Base-by-base conservation (phyloP, 2,797 vertebrate genomes). In the Karalla daura region DNA sequence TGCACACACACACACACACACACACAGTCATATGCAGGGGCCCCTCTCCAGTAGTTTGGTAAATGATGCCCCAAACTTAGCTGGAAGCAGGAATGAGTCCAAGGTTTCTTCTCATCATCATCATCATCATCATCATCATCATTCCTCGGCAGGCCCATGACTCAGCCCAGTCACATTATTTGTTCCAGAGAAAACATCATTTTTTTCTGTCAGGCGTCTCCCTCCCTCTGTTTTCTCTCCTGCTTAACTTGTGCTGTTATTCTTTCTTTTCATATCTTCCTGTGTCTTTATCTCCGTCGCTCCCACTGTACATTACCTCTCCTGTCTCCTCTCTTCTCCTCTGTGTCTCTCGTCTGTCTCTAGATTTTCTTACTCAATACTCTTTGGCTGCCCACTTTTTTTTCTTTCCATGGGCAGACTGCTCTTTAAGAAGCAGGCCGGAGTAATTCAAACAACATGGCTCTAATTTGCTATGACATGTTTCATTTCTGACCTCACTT, bases 391-490 rank as follows among this genome's bases (percentile, higher is more conserved):
- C 81, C 77, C 76, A 70, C 63, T 70, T 64, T 50, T 63, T 63
- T 70, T 64, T 32, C 61, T 65, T 61, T 70, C 70, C 76, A 63
- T 46, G 56, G 47, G 70, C 76, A 78, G 73, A 76, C 73, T 75
- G 63, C 70, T 78, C 77, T 90, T 89, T 77, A 90, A 90, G 86
- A 69, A 90, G 85, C 86, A 84, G 81, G 82, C 81, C 74, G 28
- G 76, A 87, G 85, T 93, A 94, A 94, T 94, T 93, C 88, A 91
- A 93, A 93, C 91, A 93, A 90, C 91, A 93, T 94, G 93, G 85
- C 77, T 82, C 79, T 94, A 94, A 94, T 95, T 94, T 92, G 93
- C 93, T 93, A 89, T 93, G 92, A 93, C 93, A 93, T 93, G 92
- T 94, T 93, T 94, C 88, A 93, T 94, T 93, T 94, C 89, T 92